phyloP scores from a whole-genome alignment of 2,888 invertebrate species.

The Drosophila neotestacea region DNA sequence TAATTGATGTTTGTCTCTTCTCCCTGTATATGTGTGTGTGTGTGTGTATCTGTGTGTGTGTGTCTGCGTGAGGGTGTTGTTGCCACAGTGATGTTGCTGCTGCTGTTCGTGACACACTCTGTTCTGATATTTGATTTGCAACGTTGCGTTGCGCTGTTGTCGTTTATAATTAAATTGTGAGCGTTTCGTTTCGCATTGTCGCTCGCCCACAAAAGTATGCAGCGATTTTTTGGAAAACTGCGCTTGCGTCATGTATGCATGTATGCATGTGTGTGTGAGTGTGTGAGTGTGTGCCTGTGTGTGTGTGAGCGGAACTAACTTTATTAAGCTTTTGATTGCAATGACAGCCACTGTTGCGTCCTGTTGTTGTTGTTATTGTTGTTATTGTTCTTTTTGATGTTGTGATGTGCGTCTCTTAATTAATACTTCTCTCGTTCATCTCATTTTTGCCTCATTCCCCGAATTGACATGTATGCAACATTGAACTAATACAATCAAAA shows the following conservation, averaged over 20 bases:
- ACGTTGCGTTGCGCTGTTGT: constrained; percentile 33
- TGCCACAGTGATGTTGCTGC: constrained; percentile 7
- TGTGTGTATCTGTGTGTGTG: constrained; percentile 15
- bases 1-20: constrained; percentile 57
- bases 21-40: constrained; percentile 8
- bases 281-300: background rate
- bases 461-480: constrained; percentile 5
- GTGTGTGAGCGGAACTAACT: constrained; percentile 35
- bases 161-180: constrained; percentile 69
- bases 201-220: constrained; percentile 68
- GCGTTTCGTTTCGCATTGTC: constrained; percentile 26
- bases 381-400: background rate
- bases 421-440: background rate
- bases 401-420: constrained; percentile 10
- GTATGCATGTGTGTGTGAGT: background rate
- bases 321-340: constrained; percentile 60
- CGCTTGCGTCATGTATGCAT: constrained; percentile 48
- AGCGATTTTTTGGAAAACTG: constrained; percentile 47
- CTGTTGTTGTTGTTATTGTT: constrained; percentile 18
- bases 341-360: constrained; percentile 32
- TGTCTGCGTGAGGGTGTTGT: constrained; percentile 5
- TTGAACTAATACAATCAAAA: constrained; percentile 29
- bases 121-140: constrained; percentile 71
- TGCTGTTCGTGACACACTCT: background rate
- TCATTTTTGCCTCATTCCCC: background rate